Conservation (phyloP, 2,113 vertebrate species). For the Megaceryle torquata region DNA sequence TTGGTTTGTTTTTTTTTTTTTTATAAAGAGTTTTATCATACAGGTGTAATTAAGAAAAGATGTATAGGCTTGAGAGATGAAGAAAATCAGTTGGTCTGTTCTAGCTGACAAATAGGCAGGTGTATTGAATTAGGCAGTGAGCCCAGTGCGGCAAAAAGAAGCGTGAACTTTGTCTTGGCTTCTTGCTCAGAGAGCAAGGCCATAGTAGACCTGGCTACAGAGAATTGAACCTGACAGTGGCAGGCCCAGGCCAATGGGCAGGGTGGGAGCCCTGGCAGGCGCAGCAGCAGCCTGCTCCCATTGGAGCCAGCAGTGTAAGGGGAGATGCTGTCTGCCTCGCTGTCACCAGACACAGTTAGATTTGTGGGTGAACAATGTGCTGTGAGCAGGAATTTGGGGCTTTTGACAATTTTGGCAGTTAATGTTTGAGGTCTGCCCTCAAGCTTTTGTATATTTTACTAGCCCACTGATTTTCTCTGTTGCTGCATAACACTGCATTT, state of each 20-base stretch:
- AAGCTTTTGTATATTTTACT: neutral
- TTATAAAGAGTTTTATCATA: neutral
- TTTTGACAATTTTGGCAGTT: neutral
- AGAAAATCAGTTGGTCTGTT: neutral
- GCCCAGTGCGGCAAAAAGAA: neutral
- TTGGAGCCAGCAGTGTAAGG: rapidly evolving
- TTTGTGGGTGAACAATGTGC: neutral
- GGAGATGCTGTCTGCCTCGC: neutral
- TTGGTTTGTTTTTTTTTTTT: neutral
- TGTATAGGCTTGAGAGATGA: neutral
- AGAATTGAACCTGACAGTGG: neutral
- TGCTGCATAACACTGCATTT: neutral
- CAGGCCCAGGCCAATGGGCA: neutral
- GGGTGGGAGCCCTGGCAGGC: neutral
- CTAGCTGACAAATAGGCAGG: neutral
- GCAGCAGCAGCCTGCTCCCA: neutral
- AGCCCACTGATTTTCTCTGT: neutral
- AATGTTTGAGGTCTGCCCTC: neutral
- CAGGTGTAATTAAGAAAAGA: neutral
- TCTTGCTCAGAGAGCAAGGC: neutral
- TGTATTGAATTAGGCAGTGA: neutral
- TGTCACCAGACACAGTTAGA: neutral
- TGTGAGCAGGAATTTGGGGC: neutral
- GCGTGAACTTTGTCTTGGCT: neutral
- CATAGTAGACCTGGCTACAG: neutral